phyloP scores from a whole-genome alignment of 2,113 vertebrate species.

The Zapornia atra region DNA sequence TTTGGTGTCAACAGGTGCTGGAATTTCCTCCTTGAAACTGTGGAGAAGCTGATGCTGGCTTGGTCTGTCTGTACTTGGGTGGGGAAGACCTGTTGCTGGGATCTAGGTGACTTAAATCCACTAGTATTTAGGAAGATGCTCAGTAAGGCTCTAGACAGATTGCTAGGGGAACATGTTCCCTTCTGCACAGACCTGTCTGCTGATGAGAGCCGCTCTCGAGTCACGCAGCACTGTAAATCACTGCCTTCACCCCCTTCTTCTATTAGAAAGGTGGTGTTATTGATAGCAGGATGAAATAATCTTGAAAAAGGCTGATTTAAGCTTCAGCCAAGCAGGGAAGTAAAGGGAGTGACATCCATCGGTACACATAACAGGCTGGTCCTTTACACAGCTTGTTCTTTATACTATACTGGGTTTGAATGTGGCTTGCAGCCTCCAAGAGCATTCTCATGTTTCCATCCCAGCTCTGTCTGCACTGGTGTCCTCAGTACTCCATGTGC shows the following conservation, averaged over 20 bases:
- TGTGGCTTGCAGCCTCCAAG: background rate
- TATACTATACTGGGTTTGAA: background rate
- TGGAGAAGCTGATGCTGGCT: background rate
- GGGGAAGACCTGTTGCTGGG: background rate
- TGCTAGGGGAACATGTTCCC: background rate
- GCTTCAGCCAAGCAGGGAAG: background rate
- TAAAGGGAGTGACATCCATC: background rate
- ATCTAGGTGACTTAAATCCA: background rate
- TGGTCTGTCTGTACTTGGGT: background rate
- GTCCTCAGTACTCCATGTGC: background rate
- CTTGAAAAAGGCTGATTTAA: background rate
- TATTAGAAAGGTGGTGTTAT: background rate
- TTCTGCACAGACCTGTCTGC: background rate
- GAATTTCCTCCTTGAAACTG: background rate
- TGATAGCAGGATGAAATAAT: background rate
- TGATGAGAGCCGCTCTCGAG: background rate
- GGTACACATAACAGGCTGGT: background rate
- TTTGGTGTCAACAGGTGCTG: background rate
- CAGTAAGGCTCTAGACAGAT: too few relatives aligned
- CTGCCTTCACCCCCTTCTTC: background rate
- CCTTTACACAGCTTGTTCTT: background rate
- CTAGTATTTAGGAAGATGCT: background rate
- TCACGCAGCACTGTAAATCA: background rate
- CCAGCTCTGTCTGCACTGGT: background rate
- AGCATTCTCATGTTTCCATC: background rate